phyloP scores from a whole-genome alignment of 2,113 vertebrate species.

The Oenanthe melanoleuca region DNA sequence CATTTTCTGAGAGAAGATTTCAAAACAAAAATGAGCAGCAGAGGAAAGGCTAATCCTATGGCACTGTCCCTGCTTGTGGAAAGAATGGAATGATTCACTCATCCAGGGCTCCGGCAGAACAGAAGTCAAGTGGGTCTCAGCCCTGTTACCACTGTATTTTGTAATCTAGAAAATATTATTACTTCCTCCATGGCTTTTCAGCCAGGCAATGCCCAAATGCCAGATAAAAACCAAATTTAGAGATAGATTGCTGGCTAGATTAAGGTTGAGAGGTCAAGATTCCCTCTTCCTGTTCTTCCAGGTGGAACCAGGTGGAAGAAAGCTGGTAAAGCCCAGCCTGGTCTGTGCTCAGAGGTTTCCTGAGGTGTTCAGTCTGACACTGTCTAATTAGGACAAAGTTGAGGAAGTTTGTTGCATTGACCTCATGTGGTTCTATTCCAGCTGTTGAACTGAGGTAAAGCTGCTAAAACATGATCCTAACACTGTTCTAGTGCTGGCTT shows the following conservation, averaged over 20 bases:
- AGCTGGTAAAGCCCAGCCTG: neutral
- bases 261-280: neutral
- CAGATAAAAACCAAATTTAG: neutral
- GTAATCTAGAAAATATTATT: neutral
- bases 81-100: neutral
- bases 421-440: neutral
- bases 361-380: neutral
- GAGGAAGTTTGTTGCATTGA: neutral
- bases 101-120: neutral
- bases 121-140: neutral
- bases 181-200: neutral
- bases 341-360: neutral
- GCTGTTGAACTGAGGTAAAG: neutral
- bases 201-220: neutral
- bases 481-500: neutral
- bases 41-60: neutral
- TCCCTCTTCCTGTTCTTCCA: neutral
- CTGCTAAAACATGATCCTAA: neutral
- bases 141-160: neutral
- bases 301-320: neutral
- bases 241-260: neutral
- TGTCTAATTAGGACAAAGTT: neutral
- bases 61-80: neutral
- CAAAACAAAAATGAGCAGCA: neutral
- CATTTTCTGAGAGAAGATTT: conserved; percentile 4